Evolutionary conservation across 2,888 invertebrate genomes (phyloP), one percentile per base, ranked within the genome.

Genomic region (Anarsia innoxiella): DNA sequence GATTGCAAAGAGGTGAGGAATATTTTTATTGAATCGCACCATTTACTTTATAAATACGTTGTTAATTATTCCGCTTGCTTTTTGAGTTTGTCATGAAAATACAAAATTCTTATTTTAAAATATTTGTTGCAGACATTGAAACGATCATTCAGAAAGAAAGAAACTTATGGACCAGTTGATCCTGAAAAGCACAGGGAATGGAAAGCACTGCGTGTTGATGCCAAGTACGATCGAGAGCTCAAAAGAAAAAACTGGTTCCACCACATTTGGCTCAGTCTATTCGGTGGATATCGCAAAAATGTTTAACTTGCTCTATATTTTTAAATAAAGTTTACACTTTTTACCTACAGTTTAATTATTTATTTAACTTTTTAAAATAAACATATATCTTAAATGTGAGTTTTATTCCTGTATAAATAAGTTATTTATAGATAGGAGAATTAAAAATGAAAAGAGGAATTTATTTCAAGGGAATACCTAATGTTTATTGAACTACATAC

Each of bases 201-300:
- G 91, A 59, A 61, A 1, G 73, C 82, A n/a, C 89, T 87, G 56
- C 87, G 87, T 39, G 66, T 57, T 1, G 67, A 87, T 30, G 74
- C 83, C 25, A 78, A 82, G 33, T 56, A 66, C 37, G 59, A 80
- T 32, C 68, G 80, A 4, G 48, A 66, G 12, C 42, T 69, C 1
- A 62, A 58, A 39, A 61, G 70, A 5, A 72, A 61, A 36, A 77
- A 73, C 49, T 75, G 72, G 72, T 64, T 72, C 45, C 75, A 78
- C 37, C 84, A 84, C 40, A 56, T 77, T 36, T 45, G 41, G 1
- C 54, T 75, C 23, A 73, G 70, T 37, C 62, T 84, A 1, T 51
- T 57, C 23, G 82, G 78, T 11, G 74, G 75, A 6, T 80, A 84
- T 44, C 56, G 75, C 29, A 43, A 33, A 33, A 25, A 13, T 15